A percentile compares a stretch with the other conserved stretches of the same genome.
These are phyloP conservation scores for Drosophila malerkotliana DNA, from an alignment of 1,140 invertebrate species.

Conservation along the genomic window DNA sequence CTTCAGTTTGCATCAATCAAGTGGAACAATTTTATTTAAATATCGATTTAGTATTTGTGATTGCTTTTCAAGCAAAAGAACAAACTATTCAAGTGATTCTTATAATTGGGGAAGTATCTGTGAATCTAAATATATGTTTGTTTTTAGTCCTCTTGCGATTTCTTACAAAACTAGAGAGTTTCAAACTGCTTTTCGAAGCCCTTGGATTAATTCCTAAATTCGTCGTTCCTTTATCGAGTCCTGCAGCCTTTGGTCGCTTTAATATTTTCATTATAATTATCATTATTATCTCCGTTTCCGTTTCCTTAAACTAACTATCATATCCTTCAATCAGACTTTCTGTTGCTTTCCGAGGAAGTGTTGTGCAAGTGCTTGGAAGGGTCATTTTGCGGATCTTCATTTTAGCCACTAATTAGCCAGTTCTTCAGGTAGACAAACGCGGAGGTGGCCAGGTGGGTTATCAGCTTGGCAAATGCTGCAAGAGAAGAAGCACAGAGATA, in stretches of 20 bases:
- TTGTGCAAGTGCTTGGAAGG: conserved; percentile 1
- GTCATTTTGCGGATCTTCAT: neutral
- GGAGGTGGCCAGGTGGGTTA: conserved; percentile 57
- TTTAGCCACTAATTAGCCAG: conserved; percentile 72
- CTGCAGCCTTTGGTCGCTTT: conserved; percentile 5
- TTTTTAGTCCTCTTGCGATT: conserved; percentile 28
- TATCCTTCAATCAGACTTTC: conserved; percentile 62
- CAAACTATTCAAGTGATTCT: conserved; percentile 12
- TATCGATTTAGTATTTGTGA: conserved; percentile 32
- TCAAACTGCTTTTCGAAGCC: conserved; percentile 19
- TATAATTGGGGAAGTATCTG: conserved; percentile 13
- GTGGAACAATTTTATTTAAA: conserved; percentile 38
- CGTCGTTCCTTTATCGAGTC: conserved; percentile 26
- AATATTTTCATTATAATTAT: neutral
- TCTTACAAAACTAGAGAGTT: conserved; percentile 28
- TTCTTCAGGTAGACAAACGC: conserved; percentile 66
- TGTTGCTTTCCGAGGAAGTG: conserved; percentile 62
- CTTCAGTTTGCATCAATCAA: conserved; percentile 39
- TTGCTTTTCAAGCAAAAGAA: conserved; percentile 4
- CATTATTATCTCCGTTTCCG: conserved; percentile 30
- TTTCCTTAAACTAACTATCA: conserved; percentile 27
- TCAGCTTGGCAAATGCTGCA: conserved; percentile 68
- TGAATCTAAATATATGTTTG: conserved; percentile 45
- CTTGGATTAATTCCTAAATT: conserved; percentile 48
- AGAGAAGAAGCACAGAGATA: conserved; percentile 63